Percentiles rank a stretch among this genome's conserved stretches.
Conservation (phyloP, 2,797 vertebrate species). For the Eupleurogrammus muticus region DNA sequence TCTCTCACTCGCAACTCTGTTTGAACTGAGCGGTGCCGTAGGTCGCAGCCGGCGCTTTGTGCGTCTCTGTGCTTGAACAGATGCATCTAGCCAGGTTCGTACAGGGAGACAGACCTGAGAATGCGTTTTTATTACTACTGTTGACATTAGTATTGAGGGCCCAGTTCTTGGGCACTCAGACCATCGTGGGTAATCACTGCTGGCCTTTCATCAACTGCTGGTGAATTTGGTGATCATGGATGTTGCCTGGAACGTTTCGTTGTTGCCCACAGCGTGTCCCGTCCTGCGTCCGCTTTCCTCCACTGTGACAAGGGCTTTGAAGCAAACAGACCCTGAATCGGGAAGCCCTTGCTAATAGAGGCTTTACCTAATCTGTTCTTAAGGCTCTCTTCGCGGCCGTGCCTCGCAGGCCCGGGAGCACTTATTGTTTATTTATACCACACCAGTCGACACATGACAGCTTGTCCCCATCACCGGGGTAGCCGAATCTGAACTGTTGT, state of each 20-base stretch:
- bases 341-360: conserved; percentile 85
- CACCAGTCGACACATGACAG: conserved; percentile 64
- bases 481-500: conserved; percentile 31
- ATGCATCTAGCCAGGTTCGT: conserved; percentile 10
- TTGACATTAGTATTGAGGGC: conserved; percentile 3
- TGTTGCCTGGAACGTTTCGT: conserved; percentile 25
- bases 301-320: conserved; percentile 71
- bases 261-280: not conserved
- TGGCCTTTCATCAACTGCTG: conserved; percentile 23
- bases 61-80: conserved; percentile 63
- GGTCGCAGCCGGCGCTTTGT: conserved; percentile 31
- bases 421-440: conserved; percentile 87
- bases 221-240: conserved; percentile 20
- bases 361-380: conserved; percentile 88
- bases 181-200: conserved; percentile 10
- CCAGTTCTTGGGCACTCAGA: conserved; percentile 5
- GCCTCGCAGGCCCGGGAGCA: conserved; percentile 72
- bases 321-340: conserved; percentile 82
- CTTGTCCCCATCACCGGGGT: conserved; percentile 62
- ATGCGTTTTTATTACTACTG: conserved; percentile 4
- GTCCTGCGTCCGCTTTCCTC: conserved; percentile 44
- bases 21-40: conserved; percentile 15
- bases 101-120: conserved; percentile 3
- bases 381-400: conserved; percentile 73
- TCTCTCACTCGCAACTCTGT: conserved; percentile 2